A percentile compares a stretch with the other conserved stretches of the same genome.
Conservation (phyloP, 2,888 invertebrate species). For the Oithona nana region DNA sequence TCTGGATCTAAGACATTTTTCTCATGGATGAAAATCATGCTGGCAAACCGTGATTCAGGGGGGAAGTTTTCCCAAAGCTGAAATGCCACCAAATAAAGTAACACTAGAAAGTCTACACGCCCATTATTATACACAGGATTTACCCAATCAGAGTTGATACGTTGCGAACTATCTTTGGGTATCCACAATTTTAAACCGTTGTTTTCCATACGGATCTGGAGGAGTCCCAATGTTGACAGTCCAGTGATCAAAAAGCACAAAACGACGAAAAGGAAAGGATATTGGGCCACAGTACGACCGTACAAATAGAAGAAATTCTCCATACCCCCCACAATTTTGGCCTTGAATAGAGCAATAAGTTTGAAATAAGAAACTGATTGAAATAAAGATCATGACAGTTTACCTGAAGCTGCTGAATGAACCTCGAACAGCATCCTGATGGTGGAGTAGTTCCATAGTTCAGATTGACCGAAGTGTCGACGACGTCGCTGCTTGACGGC, state of each 20-base stretch:
- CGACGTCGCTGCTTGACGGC: too few species aligned
- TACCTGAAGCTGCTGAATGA: too few species aligned
- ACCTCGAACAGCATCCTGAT: too few species aligned
- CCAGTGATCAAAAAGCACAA: background rate
- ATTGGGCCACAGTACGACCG: background rate
- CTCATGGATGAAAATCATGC: conserved; percentile 28
- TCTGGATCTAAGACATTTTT: conserved; percentile 28
- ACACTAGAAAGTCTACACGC: too few species aligned
- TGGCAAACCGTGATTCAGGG: conserved; percentile 28
- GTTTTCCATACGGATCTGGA: background rate
- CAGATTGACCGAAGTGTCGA: too few species aligned
- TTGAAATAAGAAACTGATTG: too few species aligned
- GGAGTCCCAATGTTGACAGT: background rate
- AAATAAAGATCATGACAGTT: too few species aligned
- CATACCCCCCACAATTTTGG: background rate
- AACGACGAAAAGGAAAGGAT: background rate
- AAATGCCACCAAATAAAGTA: too few species aligned
- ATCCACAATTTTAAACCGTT: conserved; percentile 24
- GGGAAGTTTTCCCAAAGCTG: conserved; percentile 23
- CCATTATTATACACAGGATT: too few species aligned
- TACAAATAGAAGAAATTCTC: background rate
- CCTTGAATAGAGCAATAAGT: too few species aligned
- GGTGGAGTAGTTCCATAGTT: too few species aligned
- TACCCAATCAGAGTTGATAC: conserved; percentile 27
- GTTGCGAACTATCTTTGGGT: conserved; percentile 25